These are phyloP conservation scores for Danio kyathit DNA, from an alignment of 2,797 vertebrate genomes.

Conservation along the genomic window DNA sequence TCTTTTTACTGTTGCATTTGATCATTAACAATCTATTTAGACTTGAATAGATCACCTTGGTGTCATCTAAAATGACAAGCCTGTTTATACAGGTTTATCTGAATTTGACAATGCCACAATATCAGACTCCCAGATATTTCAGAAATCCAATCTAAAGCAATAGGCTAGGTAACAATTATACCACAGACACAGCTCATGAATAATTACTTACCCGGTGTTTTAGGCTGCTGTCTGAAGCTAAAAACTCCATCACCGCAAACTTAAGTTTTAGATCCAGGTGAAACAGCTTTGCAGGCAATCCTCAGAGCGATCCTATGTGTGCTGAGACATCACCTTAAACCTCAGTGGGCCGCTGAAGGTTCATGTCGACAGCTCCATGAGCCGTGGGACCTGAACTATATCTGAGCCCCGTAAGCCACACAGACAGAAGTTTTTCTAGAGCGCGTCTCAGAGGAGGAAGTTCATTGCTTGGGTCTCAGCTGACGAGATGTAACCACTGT, in stretches of 20 bases:
- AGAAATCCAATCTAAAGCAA: too few relatives aligned
- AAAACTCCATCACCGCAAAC: neutral
- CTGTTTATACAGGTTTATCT: too few relatives aligned
- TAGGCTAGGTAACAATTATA: too few relatives aligned
- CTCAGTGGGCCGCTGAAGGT: neutral
- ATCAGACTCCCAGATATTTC: too few relatives aligned
- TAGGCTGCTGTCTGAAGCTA: neutral
- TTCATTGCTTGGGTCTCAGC: conserved; percentile 16
- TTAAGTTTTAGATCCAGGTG: neutral
- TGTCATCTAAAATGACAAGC: too few relatives aligned
- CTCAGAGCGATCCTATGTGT: neutral
- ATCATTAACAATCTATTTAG: too few relatives aligned
- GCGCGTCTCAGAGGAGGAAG: neutral
- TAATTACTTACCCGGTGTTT: too few relatives aligned
- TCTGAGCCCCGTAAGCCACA: neutral
- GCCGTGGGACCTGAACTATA: conserved; percentile 19
- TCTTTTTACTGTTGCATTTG: too few relatives aligned
- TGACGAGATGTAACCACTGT: neutral
- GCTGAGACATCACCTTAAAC: conserved; percentile 15
- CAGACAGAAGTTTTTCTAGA: conserved; percentile 2
- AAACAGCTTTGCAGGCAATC: neutral
- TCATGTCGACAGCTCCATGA: neutral
- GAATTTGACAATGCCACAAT: too few relatives aligned
- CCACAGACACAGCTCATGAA: too few relatives aligned
- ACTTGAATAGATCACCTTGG: too few relatives aligned